These are phyloP conservation scores for Drosophila peninsularis DNA, from an alignment of 2,888 invertebrate species.

Conservation along the genomic window DNA sequence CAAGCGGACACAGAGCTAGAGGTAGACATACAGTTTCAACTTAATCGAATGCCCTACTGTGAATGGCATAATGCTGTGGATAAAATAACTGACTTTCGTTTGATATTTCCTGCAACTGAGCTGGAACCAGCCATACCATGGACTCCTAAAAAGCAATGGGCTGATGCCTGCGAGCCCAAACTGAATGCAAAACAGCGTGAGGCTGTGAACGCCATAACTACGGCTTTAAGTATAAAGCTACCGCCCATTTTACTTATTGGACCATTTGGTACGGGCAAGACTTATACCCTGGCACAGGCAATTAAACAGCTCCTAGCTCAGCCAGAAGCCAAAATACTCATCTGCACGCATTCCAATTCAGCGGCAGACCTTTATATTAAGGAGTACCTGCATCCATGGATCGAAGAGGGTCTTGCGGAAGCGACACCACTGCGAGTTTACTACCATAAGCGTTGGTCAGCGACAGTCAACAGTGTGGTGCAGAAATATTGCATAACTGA, in stretches of 20 bases:
- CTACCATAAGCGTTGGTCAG: constrained; percentile 91
- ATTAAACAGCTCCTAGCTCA: constrained; percentile 89
- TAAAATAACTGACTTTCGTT: constrained; percentile 88
- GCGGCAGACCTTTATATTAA: constrained; percentile 94
- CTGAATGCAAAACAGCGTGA: constrained; percentile 92
- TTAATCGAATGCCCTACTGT: constrained; percentile 92
- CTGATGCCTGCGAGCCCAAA: constrained; percentile 87
- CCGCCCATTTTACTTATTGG: constrained; percentile 91
- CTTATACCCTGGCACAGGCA: constrained; percentile 91
- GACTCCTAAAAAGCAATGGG: constrained; percentile 89
- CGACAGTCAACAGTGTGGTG: constrained; percentile 90
- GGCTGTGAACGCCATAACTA: constrained; percentile 91
- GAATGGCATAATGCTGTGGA: constrained; percentile 94
- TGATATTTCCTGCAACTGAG: constrained; percentile 90
- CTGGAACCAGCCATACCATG: constrained; percentile 88
- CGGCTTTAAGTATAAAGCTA: constrained; percentile 87
- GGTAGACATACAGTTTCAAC: constrained; percentile 91
- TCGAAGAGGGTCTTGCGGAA: constrained; percentile 88
- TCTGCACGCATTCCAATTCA: constrained; percentile 95
- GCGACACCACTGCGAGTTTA: constrained; percentile 91
- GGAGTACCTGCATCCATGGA: constrained; percentile 92
- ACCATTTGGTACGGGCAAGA: constrained; percentile 95
- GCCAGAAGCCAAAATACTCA: constrained; percentile 89
- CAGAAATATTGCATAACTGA: constrained; percentile 91
- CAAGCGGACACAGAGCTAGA: constrained; percentile 88